A percentile compares a stretch with the other conserved stretches of the same genome.
Evolutionary conservation across 2,797 vertebrate genomes (phyloP).

Genomic region (Aplochiton taeniatus): DNA sequence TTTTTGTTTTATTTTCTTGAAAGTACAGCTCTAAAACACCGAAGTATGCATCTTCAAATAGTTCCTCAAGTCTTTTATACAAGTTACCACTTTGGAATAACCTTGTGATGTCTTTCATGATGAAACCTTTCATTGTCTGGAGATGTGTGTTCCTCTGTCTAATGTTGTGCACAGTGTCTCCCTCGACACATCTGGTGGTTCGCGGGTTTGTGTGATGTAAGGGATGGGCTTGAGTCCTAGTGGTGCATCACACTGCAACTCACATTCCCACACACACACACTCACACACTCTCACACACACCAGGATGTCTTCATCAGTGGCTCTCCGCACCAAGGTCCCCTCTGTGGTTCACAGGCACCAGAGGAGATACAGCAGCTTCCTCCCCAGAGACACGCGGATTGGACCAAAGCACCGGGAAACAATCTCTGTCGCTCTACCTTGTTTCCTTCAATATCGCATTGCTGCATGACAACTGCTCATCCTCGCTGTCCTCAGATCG

Average conservation of each 20-base stretch:
- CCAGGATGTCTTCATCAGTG: slow-evolving; percentile 68
- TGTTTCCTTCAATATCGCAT: slow-evolving; percentile 63
- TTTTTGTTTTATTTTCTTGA: slow-evolving; percentile 40
- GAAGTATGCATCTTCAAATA: slow-evolving; percentile 59
- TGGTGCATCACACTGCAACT: slow-evolving; percentile 32
- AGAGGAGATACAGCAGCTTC: slow-evolving; percentile 60
- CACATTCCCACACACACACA: slow-evolving; percentile 1
- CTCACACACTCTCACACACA: slow-evolving; percentile 29
- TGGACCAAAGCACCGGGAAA: slow-evolving; percentile 56
- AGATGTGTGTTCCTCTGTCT: slow-evolving; percentile 41
- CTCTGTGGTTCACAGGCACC: slow-evolving; percentile 60
- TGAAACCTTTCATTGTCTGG: slow-evolving; percentile 51
- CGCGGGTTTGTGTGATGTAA: slow-evolving; percentile 45
- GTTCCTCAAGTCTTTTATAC: slow-evolving; percentile 52
- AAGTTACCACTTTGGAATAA: slow-evolving; percentile 64
- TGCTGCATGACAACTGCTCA: slow-evolving; percentile 48
- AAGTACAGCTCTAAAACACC: slow-evolving; percentile 27
- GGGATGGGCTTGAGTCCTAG: slow-evolving; percentile 44
- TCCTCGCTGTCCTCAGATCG: slow-evolving; percentile 6
- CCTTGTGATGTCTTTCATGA: slow-evolving; percentile 72
- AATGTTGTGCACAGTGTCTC: slow-evolving; percentile 43
- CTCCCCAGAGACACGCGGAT: slow-evolving; percentile 60
- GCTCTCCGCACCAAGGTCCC: slow-evolving; percentile 63
- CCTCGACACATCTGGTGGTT: slow-evolving; percentile 27
- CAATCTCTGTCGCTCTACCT: slow-evolving; percentile 44